Conservation (phyloP, 64 coral and sea anemone species). For the Catalaphyllia jardinei region DNA sequence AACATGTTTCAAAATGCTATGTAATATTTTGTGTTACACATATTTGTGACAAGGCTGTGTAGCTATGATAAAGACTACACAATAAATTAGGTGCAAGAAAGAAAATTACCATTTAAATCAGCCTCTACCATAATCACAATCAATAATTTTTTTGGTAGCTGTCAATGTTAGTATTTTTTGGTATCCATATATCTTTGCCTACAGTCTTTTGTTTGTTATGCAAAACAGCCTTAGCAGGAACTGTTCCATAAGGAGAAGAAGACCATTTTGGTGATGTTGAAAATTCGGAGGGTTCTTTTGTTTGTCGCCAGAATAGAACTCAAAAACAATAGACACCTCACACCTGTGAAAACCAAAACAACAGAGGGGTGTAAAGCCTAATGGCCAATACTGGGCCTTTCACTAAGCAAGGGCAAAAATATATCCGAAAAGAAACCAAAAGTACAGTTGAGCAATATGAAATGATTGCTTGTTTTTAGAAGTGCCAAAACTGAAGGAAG, state of each 20-base stretch:
- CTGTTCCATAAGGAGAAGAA: neutral
- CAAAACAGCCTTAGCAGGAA: no score
- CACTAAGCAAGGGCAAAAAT: conserved; percentile 13
- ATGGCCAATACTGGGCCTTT: conserved; percentile 16
- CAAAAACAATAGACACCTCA: neutral
- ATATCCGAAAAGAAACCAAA: conserved; percentile 9
- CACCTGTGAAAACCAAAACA: conserved; percentile 25
- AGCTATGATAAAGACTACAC: conserved; percentile 10
- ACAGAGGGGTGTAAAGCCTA: neutral
- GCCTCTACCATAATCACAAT: conserved; percentile 15
- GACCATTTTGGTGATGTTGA: conserved; percentile 25
- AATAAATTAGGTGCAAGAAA: conserved; percentile 6
- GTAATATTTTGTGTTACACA: conserved; percentile 10
- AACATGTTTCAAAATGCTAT: conserved; percentile 33
- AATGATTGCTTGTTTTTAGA: conserved; percentile 25
- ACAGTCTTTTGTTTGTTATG: neutral
- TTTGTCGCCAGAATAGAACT: conserved; percentile 24
- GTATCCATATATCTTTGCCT: conserved; percentile 2
- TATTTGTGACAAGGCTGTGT: conserved; percentile 29
- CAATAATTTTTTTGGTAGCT: neutral
- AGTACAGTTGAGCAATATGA: neutral
- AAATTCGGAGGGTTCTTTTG: conserved; percentile 18
- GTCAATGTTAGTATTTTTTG: conserved; percentile 17
- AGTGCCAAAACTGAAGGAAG: neutral
- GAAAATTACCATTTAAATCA: conserved; percentile 14